Evolutionary conservation across 1,140 invertebrate genomes (phyloP).

Genomic region (Aphis gossypii): DNA sequence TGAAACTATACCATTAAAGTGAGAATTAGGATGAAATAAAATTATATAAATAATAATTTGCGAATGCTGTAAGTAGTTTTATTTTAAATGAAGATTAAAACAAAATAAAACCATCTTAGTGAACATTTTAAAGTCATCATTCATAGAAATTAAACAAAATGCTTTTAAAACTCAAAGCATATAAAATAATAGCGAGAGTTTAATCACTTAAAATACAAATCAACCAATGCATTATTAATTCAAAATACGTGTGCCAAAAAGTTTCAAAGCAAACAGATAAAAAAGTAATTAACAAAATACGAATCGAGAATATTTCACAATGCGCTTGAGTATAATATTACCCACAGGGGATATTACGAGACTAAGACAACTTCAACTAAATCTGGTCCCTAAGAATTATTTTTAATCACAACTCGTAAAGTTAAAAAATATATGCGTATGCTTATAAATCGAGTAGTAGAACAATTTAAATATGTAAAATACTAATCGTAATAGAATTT

Average conservation of each 20-base stretch:
- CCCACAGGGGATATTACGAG: constrained; percentile 22
- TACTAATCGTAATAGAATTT: background rate
- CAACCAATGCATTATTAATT: constrained; percentile 38
- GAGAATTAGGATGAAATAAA: background rate
- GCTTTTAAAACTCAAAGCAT: background rate
- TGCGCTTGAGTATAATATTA: constrained; percentile 20
- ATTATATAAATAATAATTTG: background rate
- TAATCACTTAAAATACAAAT: constrained; percentile 41
- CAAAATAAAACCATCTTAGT: background rate
- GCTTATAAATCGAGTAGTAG: background rate
- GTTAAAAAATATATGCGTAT: background rate
- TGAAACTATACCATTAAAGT: background rate
- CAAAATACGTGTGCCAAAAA: constrained; percentile 26
- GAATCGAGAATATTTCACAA: constrained; percentile 21
- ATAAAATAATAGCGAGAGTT: constrained; percentile 1
- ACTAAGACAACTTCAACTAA: constrained; percentile 17
- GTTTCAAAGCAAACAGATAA: constrained; percentile 27
- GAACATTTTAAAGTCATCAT: background rate
- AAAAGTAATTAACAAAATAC: constrained; percentile 46
- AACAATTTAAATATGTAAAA: background rate
- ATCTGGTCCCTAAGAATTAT: background rate
- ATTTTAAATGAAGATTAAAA: background rate
- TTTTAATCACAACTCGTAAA: background rate
- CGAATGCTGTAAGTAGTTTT: background rate
- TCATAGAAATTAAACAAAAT: background rate